These are phyloP conservation scores for Drosophila paranaensis DNA, from an alignment of 2,888 invertebrate genomes.

Conservation along the genomic window DNA sequence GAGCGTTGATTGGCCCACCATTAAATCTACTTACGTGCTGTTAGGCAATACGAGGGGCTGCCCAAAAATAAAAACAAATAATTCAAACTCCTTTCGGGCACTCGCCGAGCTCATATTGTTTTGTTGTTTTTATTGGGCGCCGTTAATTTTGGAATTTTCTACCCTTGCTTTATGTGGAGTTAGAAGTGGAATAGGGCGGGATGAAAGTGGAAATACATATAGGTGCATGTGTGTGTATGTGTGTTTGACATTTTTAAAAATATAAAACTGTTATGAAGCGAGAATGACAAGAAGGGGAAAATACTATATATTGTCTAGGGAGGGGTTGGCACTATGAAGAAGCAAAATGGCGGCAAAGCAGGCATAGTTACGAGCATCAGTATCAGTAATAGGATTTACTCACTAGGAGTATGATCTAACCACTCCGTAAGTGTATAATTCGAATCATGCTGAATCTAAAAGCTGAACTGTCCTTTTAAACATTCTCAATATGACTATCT, in stretches of 20 bases:
- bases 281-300: constrained; percentile 33
- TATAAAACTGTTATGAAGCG: constrained; percentile 48
- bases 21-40: constrained; percentile 30
- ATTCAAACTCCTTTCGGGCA: constrained; percentile 67
- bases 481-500: too few species aligned
- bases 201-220: constrained; percentile 9
- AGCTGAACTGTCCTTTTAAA: neutral
- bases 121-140: constrained; percentile 71
- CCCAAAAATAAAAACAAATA: constrained; percentile 70
- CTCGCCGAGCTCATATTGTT: constrained; percentile 41
- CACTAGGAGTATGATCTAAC: neutral
- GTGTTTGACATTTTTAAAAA: constrained; percentile 54
- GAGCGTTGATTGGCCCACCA: constrained; percentile 61
- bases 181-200: constrained; percentile 8
- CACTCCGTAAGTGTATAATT: neutral
- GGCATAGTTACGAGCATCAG: neutral
- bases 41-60: constrained; percentile 28
- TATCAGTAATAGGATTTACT: neutral
- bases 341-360: constrained; percentile 1
- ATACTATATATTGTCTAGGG: neutral
- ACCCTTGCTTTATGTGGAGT: constrained; percentile 17
- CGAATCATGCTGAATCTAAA: neutral
- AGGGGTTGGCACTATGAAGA: neutral
- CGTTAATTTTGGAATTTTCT: constrained; percentile 58
- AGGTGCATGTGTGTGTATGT: constrained; percentile 3